phyloP scores from a whole-genome alignment of 2,113 vertebrate species.

The Solea senegalensis region DNA sequence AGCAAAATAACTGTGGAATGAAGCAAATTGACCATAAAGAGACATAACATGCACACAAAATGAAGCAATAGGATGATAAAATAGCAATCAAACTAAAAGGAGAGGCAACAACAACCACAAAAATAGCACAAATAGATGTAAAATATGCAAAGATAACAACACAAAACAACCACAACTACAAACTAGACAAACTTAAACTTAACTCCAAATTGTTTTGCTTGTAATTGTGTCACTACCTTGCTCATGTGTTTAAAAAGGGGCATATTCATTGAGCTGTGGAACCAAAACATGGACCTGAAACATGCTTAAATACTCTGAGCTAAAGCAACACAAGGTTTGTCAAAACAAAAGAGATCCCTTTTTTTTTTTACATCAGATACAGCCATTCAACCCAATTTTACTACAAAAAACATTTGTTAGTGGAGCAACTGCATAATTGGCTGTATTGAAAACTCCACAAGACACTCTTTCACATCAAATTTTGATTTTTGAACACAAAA shows the following conservation, averaged over 20 bases:
- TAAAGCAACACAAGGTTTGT: not conserved
- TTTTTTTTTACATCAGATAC: too few species aligned
- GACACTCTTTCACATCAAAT: too few species aligned
- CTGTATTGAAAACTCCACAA: too few species aligned
- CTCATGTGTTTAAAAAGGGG: too few species aligned
- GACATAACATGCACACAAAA: not conserved
- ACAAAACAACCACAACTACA: not conserved
- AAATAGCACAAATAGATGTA: not conserved
- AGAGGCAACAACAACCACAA: not conserved
- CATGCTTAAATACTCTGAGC: not conserved
- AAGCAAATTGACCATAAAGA: not conserved
- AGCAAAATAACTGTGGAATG: not conserved
- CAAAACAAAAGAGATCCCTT: too few species aligned
- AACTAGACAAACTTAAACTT: not conserved
- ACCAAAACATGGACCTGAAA: not conserved
- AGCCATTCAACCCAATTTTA: too few species aligned
- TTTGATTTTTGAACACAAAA: too few species aligned
- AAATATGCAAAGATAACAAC: not conserved
- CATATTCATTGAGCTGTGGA: not conserved
- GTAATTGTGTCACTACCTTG: too few species aligned
- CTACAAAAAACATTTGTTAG: too few species aligned
- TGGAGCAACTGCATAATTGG: too few species aligned
- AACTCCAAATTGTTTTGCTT: not conserved
- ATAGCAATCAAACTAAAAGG: not conserved
- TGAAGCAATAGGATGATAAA: not conserved